Base-by-base conservation (phyloP, 2,113 vertebrate genomes). In the Mormyrus iriodes region DNA sequence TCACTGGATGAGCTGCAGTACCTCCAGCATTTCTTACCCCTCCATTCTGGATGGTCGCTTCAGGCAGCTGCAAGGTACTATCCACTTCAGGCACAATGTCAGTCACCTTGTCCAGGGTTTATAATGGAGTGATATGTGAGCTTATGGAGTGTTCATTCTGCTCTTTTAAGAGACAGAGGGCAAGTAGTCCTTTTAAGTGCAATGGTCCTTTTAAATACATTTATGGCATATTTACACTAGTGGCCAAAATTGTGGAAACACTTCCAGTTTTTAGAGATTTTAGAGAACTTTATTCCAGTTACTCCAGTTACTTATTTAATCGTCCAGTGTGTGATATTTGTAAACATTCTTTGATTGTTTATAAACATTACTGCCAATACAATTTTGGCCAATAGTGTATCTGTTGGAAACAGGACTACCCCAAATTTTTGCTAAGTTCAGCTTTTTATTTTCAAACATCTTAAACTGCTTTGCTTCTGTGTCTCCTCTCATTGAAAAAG, bases 61-160 rank as follows among this genome's bases (percentile, higher is more conserved):
- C 92, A 93, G 95, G 89, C 95, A 96, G 92, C 88, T 96, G 93
- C 96, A 96, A 96, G 96, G 96, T 96, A 96, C 90, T 88, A 19
- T 88, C 48, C 86, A 79, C 49, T 35, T 24, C 44, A 51, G 83
- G 88, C 21, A 44, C 42, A 61, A 42, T 61, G 31, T 24, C 1
- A 76, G 13, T 46, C 51, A 8, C 24, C 15, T 3, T 3, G 35
- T 42, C 46, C 76, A 42, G 17, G 0, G 52, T 58, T 42, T 9
- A 35, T 42, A 91, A 24, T 19, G 58, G 87, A 88, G 87, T 86
- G 73, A 55, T 91, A 46, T 39, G 27, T 69, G 51, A 89, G 87
- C 49, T 83, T 92, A 90, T 88, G 85, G 21, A 27, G 46, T 48
- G 42, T 51, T 86, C 6, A 12, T 91, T 89, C 79, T 91, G 76